Percentiles rank a stretch among this genome's conserved stretches.
Evolutionary conservation across 2,888 invertebrate species (phyloP).

Genomic region (Cantharis flavilabris): DNA sequence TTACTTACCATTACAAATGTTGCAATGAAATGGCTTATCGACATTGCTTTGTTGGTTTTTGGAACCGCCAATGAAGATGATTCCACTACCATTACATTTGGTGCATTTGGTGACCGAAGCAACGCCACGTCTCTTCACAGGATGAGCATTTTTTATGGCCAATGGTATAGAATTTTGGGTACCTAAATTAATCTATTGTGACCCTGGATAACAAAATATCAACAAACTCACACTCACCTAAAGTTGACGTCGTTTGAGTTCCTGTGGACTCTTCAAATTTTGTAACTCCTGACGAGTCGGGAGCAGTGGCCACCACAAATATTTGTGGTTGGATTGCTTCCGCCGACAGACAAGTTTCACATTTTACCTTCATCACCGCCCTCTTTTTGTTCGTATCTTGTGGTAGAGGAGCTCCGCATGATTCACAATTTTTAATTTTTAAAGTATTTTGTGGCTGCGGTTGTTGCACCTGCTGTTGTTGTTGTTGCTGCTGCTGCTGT

Average conservation of each 20-base stretch:
- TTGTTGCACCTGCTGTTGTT: conserved; percentile 36
- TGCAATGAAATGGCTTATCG: conserved; percentile 87
- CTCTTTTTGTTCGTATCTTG: conserved; percentile 55
- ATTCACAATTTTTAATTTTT: conserved; percentile 55
- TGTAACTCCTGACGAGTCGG: conserved; percentile 47
- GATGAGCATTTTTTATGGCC: conserved; percentile 61
- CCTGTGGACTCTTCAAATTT: conserved; percentile 52
- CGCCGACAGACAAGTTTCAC: conserved; percentile 54
- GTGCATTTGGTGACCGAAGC: conserved; percentile 86
- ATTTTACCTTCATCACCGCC: conserved; percentile 56
- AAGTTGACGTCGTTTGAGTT: conserved; percentile 46
- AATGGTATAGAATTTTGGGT: conserved; percentile 59
- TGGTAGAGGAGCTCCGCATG: conserved; percentile 53
- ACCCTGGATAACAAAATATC: background rate
- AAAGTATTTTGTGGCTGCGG: conserved; percentile 47
- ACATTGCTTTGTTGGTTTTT: conserved; percentile 65
- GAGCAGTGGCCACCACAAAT: conserved; percentile 65
- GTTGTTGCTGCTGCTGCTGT: conserved; percentile 46
- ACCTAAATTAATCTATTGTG: conserved; percentile 36
- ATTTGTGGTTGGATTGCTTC: conserved; percentile 58
- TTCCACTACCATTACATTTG: conserved; percentile 87
- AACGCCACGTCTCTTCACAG: conserved; percentile 81
- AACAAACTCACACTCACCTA: conserved; percentile 37
- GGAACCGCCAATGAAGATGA: conserved; percentile 76
- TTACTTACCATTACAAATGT: conserved; percentile 75